Conservation (phyloP, 2,113 vertebrate species). For the Pomatostomus ruficeps region DNA sequence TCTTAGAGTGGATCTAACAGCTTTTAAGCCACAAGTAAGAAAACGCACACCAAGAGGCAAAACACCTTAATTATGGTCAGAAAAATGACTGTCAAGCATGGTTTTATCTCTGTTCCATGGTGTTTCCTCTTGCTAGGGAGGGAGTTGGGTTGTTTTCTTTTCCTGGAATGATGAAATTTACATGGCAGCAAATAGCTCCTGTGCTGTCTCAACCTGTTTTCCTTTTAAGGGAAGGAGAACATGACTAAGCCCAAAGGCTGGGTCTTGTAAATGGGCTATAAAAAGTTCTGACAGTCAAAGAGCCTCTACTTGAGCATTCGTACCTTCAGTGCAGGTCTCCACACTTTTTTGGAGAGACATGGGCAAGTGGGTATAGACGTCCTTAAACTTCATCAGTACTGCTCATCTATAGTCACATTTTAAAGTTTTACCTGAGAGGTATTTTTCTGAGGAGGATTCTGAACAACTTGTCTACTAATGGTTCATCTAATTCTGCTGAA, state of each 20-base stretch:
- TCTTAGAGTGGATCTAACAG: not conserved
- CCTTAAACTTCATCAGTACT: not conserved
- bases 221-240: not conserved
- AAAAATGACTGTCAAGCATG: not conserved
- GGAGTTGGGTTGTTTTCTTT: not conserved
- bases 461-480: not conserved
- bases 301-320: not conserved
- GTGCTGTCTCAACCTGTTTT: not conserved
- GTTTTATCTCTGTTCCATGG: not conserved
- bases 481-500: not conserved
- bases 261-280: not conserved
- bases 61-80: not conserved
- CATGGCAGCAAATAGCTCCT: not conserved
- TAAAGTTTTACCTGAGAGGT: not conserved
- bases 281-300: not conserved
- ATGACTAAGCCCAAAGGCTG: not conserved
- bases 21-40: not conserved
- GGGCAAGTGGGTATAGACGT: not conserved
- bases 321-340: not conserved
- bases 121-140: not conserved
- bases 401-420: not conserved
- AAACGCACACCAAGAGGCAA: not conserved
- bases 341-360: not conserved
- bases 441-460: not conserved
- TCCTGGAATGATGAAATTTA: not conserved